Percentiles rank a stretch among this genome's conserved stretches.
These are phyloP conservation scores for Acropternis orthonyx DNA, from an alignment of 2,797 vertebrate species.

Conservation along the genomic window DNA sequence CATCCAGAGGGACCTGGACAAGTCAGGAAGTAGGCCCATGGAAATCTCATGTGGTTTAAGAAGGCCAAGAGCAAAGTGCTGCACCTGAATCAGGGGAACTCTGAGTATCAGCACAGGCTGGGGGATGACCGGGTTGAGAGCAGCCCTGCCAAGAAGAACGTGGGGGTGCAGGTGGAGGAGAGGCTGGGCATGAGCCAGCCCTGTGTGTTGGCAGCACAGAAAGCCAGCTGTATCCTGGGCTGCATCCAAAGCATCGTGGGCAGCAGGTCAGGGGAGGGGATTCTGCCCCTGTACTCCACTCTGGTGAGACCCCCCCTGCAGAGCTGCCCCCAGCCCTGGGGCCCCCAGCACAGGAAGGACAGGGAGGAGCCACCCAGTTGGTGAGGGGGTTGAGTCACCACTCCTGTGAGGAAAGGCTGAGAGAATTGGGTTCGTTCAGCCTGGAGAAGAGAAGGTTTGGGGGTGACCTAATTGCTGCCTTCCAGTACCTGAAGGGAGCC, in stretches of 20 bases:
- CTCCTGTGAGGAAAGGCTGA: not conserved
- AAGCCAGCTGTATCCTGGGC: not conserved
- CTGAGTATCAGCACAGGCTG: no score
- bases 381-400: not conserved
- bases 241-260: not conserved
- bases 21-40: not conserved
- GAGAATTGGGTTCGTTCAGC: not conserved
- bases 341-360: not conserved
- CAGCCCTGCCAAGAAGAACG: not conserved
- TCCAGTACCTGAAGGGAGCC: not conserved
- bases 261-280: not conserved
- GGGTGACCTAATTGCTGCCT: not conserved
- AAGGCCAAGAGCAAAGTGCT: not conserved
- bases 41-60: not conserved
- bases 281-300: not conserved
- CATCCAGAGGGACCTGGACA: not conserved
- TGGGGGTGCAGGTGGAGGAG: not conserved
- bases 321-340: not conserved
- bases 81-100: not conserved
- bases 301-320: not conserved
- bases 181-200: not conserved
- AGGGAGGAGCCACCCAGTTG: not conserved
- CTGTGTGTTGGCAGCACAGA: not conserved
- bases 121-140: not conserved
- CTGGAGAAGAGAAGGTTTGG: not conserved